Percentiles rank a stretch among this genome's conserved stretches.
phyloP scores from a whole-genome alignment of 2,888 invertebrate genomes.

The Furcula furcula region DNA sequence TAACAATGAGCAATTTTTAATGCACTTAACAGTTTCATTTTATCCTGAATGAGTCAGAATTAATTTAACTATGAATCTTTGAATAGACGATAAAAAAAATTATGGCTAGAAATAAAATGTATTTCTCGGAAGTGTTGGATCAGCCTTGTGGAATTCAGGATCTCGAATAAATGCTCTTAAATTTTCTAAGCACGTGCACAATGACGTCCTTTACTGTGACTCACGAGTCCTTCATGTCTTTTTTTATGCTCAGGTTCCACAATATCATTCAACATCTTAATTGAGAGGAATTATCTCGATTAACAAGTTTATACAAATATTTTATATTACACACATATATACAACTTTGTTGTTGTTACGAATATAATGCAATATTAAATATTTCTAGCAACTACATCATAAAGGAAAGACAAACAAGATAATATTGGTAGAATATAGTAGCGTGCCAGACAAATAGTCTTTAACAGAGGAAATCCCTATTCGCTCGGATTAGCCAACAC shows the following conservation, averaged over 20 bases:
- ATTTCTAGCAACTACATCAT: too few relatives aligned
- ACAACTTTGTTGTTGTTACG: too few relatives aligned
- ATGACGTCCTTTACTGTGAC: constrained; percentile 37
- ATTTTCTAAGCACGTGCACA: constrained; percentile 29
- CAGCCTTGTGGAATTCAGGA: constrained; percentile 40
- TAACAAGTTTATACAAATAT: too few relatives aligned
- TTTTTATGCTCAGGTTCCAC: constrained; percentile 13
- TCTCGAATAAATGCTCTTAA: constrained; percentile 29
- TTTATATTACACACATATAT: too few relatives aligned
- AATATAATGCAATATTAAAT: too few relatives aligned
- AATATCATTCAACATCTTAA: constrained; percentile 23
- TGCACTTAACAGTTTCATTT: too few relatives aligned
- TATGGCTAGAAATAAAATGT: constrained; percentile 18
- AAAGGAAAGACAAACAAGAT: too few relatives aligned
- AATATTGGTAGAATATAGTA: too few relatives aligned
- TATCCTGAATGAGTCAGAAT: too few relatives aligned
- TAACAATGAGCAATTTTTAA: constrained; percentile 11
- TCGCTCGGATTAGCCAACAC: constrained; percentile 18
- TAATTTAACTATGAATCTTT: constrained; percentile 9
- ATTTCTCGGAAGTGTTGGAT: constrained; percentile 30
- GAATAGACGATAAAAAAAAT: constrained; percentile 12
- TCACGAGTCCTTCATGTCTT: constrained; percentile 29
- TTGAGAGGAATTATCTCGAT: constrained; percentile 8
- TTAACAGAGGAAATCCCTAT: constrained; percentile 17
- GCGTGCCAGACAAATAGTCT: constrained; percentile 2